Conservation (phyloP, 2,888 invertebrate genomes). For the Stenodera caucasica region DNA sequence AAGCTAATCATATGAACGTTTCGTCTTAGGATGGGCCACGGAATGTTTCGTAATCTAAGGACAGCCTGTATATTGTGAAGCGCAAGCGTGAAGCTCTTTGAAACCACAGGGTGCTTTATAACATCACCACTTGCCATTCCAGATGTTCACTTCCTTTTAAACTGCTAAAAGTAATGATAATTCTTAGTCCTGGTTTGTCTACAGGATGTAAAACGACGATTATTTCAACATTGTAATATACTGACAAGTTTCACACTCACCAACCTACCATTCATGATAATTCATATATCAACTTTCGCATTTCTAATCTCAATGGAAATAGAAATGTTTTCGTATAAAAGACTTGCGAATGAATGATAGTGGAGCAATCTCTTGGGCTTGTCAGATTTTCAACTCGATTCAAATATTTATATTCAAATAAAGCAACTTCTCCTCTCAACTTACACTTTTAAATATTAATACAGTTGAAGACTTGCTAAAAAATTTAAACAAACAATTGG, state of each 20-base stretch:
- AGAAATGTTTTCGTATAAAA: background rate
- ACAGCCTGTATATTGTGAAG: slow-evolving; percentile 12
- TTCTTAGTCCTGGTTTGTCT: slow-evolving; percentile 29
- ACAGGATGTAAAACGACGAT: slow-evolving; percentile 18
- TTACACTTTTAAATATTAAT: background rate
- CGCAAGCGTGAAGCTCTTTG: slow-evolving; percentile 28
- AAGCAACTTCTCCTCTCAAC: background rate
- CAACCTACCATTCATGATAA: background rate
- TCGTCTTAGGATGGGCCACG: too few relatives aligned
- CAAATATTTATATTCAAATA: background rate
- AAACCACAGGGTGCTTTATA: slow-evolving; percentile 41
- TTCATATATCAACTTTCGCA: background rate
- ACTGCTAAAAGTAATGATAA: slow-evolving; percentile 38
- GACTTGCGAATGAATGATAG: background rate
- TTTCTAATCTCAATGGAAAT: background rate
- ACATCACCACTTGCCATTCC: slow-evolving; percentile 41
- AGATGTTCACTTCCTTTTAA: slow-evolving; percentile 41
- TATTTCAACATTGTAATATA: background rate
- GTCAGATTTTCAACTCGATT: background rate
- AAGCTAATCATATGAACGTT: too few relatives aligned
- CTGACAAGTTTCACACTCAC: background rate
- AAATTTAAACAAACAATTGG: background rate
- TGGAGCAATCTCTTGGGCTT: background rate
- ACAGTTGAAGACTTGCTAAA: background rate
- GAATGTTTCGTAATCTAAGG: too few relatives aligned